Conservation (phyloP, 2,797 vertebrate species). For the Diplodus puntazzo region DNA sequence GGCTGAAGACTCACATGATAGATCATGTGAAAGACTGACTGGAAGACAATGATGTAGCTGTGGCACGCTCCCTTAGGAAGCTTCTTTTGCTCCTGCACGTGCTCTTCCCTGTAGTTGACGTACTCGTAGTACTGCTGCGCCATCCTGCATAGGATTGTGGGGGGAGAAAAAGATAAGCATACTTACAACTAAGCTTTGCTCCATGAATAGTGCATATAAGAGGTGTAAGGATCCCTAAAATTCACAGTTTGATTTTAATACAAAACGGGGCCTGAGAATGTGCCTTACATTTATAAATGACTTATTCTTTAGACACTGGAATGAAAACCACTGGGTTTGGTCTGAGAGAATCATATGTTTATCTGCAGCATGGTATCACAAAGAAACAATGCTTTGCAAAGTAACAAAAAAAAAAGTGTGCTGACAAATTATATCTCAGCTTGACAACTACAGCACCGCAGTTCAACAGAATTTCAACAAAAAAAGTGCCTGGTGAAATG, state of each 20-base stretch:
- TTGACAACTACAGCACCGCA: neutral
- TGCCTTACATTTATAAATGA: neutral
- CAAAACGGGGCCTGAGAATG: neutral
- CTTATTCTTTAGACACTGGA: neutral
- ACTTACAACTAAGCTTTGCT: neutral
- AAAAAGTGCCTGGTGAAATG: neutral
- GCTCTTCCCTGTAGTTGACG: slow-evolving; percentile 91
- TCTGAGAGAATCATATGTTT: neutral
- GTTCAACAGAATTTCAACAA: neutral
- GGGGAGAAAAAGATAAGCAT: neutral
- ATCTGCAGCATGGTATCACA: neutral
- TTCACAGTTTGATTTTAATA: neutral
- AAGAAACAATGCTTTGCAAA: slow-evolving; percentile 4
- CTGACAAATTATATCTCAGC: neutral
- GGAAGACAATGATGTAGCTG: slow-evolving; percentile 91
- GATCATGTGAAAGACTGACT: slow-evolving; percentile 90
- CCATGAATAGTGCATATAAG: neutral
- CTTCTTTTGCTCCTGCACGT: slow-evolving; percentile 89
- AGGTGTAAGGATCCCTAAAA: neutral
- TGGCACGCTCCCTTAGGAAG: slow-evolving; percentile 88
- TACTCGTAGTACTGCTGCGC: slow-evolving; percentile 97
- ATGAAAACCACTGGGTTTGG: neutral
- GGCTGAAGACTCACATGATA: slow-evolving; percentile 88
- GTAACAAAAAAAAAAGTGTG: neutral
- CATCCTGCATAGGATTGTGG: slow-evolving; percentile 86